Conservation (phyloP, 2,113 vertebrate genomes). For the Microcebus murinus region DNA sequence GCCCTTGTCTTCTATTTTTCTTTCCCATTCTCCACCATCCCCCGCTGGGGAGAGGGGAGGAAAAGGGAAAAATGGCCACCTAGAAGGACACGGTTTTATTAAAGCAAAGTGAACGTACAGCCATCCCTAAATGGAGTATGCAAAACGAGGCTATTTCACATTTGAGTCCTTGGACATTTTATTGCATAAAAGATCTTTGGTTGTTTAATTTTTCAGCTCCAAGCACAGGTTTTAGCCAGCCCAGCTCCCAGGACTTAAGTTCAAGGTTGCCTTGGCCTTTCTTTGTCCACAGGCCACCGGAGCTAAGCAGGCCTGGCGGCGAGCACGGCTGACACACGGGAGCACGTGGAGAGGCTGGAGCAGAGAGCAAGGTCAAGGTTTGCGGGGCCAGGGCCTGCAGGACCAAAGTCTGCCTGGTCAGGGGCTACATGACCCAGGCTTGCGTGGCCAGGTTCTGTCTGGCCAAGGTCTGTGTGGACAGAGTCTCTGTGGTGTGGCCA, state of each 20-base stretch:
- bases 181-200: background rate
- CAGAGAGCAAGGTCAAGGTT: background rate
- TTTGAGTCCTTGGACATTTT: background rate
- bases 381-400: background rate
- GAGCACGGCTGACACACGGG: background rate
- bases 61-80: background rate
- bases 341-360: background rate
- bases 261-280: constrained; percentile 70
- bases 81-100: background rate
- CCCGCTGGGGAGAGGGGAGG: background rate
- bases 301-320: constrained; percentile 1
- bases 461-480: background rate
- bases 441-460: background rate
- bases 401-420: background rate
- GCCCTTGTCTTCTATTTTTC: background rate
- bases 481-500: background rate
- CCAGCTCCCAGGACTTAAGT: constrained; percentile 37
- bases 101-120: background rate
- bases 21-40: background rate
- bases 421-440: background rate
- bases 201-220: constrained; percentile 70
- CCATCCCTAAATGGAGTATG: background rate
- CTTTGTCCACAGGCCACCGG: constrained; percentile 61
- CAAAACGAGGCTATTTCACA: background rate
- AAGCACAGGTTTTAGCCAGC: constrained; percentile 61